phyloP scores from a whole-genome alignment of 53 echinoderm and acorn worm species.

The Pentamera pediparva region DNA sequence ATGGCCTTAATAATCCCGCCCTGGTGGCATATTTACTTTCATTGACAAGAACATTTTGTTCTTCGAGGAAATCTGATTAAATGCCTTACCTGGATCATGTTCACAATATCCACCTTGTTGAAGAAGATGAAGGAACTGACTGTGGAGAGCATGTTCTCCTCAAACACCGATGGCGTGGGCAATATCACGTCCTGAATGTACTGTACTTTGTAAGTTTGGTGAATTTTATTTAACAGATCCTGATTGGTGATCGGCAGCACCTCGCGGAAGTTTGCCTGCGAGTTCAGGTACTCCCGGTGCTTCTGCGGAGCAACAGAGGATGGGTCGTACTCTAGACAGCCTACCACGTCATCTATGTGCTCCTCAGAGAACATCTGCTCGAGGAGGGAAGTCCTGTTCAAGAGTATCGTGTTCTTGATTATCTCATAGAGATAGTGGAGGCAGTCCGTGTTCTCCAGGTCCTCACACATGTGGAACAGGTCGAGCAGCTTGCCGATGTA shows the following conservation, averaged over 20 bases:
- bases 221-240: constrained; percentile 97
- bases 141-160: constrained; percentile 96
- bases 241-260: constrained; percentile 92
- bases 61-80: no score
- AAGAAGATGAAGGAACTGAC: constrained; percentile 96
- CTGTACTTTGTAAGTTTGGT: constrained; percentile 99
- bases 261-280: constrained; percentile 88
- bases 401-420: constrained; percentile 86
- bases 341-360: constrained; percentile 86
- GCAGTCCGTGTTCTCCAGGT: constrained; percentile 91
- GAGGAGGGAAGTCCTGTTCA: constrained; percentile 91
- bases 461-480: constrained; percentile 92
- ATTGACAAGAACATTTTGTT: no score
- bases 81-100: constrained; percentile 93
- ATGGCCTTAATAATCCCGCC: no score
- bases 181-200: constrained; percentile 98
- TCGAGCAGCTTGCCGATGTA: constrained; percentile 90
- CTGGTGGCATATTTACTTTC: no score
- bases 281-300: constrained; percentile 94
- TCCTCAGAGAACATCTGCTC: constrained; percentile 98
- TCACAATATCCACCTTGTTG: constrained; percentile 98
- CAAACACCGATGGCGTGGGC: constrained; percentile 96
- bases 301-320: constrained; percentile 54
- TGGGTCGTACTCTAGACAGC: constrained; percentile 92
- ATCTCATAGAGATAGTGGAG: constrained; percentile 92